A percentile compares a stretch with the other conserved stretches of the same genome.
Conservation (phyloP, 1,140 invertebrate genomes). For the Ctenoplectra terminalis region DNA sequence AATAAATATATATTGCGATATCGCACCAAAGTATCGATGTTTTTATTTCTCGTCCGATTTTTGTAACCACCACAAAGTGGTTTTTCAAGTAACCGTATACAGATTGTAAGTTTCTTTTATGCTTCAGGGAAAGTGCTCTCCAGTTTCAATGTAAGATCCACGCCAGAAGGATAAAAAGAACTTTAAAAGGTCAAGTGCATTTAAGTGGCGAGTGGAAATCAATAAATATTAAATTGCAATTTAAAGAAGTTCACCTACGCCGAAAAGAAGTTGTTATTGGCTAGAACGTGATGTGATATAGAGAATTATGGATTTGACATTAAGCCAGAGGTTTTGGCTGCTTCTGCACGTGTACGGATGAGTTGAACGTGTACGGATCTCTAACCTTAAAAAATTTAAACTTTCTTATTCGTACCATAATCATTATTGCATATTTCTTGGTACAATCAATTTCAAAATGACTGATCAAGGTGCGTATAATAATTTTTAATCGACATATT, state of each 20-base stretch:
- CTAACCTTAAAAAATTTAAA: slow-evolving; percentile 42
- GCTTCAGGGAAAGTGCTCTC: slow-evolving; percentile 4
- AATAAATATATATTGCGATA: too few relatives aligned
- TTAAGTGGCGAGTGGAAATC: slow-evolving; percentile 18
- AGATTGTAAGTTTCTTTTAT: neutral
- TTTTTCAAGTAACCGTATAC: too few relatives aligned
- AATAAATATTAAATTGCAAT: slow-evolving; percentile 41
- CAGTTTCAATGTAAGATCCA: neutral
- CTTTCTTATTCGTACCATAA: neutral
- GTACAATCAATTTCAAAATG: slow-evolving; percentile 22
- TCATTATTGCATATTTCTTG: neutral
- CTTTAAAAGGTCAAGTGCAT: slow-evolving; percentile 32
- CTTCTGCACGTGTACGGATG: slow-evolving; percentile 32
- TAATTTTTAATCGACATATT: neutral
- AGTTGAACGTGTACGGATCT: neutral
- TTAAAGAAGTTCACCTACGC: slow-evolving; percentile 4
- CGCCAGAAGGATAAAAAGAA: neutral
- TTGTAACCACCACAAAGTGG: too few relatives aligned
- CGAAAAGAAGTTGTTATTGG: slow-evolving; percentile 13
- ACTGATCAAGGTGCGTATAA: slow-evolving; percentile 43
- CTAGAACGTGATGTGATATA: neutral
- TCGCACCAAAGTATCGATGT: too few relatives aligned
- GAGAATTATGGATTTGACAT: slow-evolving; percentile 35
- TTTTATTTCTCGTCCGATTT: too few relatives aligned
- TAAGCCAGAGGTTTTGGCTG: neutral